Conservation (phyloP, 2,797 vertebrate genomes). For the Tokudaia muenninki region DNA sequence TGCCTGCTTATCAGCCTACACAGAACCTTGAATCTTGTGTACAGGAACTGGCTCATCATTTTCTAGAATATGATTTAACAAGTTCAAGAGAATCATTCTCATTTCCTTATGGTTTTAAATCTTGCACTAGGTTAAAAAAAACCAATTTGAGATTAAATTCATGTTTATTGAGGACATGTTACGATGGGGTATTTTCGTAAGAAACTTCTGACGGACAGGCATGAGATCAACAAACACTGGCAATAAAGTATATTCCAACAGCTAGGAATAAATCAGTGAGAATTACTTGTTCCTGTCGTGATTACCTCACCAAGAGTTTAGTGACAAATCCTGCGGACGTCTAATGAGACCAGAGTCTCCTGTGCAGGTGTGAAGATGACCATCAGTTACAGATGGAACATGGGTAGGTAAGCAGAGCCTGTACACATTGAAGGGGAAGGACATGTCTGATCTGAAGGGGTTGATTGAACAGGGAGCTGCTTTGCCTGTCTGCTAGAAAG, state of each 20-base stretch:
- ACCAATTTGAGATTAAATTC: background rate
- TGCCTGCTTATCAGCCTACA: background rate
- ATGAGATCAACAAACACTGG: background rate
- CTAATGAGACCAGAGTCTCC: background rate
- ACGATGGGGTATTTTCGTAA: background rate
- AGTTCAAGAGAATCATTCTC: background rate
- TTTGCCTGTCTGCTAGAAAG: background rate
- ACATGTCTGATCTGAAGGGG: background rate
- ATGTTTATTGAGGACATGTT: background rate
- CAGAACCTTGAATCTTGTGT: background rate
- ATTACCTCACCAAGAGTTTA: background rate
- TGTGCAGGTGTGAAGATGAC: background rate
- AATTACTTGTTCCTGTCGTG: background rate
- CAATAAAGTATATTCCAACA: background rate
- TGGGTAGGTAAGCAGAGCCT: fast-evolving
- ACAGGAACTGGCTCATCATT: background rate
- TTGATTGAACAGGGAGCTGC: background rate
- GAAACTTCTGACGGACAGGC: background rate
- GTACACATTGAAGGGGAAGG: background rate
- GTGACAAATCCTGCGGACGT: background rate
- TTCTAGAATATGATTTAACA: background rate
- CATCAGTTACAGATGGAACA: background rate
- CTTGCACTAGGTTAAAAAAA: background rate
- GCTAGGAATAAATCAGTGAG: background rate
- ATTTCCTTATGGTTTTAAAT: background rate